Evolutionary conservation across 2,113 vertebrate genomes (phyloP).

Genomic region (Ophiodon elongatus): DNA sequence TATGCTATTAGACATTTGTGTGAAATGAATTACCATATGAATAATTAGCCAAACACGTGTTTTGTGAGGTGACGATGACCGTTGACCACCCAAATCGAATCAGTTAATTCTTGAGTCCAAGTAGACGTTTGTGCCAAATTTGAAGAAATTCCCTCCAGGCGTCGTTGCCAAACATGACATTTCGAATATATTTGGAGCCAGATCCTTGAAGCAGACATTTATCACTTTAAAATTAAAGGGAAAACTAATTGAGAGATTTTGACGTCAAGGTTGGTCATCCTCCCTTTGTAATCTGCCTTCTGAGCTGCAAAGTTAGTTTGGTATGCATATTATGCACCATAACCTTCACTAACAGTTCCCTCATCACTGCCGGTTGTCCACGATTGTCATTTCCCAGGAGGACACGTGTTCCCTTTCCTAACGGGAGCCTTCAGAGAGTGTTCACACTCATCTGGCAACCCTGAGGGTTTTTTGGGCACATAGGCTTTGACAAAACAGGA

Average conservation of each 20-base stretch:
- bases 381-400: constrained; percentile 9
- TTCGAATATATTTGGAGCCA: not conserved
- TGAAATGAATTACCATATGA: not conserved
- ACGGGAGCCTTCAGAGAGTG: not conserved
- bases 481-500: not conserved
- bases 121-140: not conserved
- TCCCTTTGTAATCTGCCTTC: not conserved
- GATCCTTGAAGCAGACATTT: constrained; percentile 18
- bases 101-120: not conserved
- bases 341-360: constrained; percentile 18
- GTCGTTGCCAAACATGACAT: constrained; percentile 10
- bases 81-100: not conserved
- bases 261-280: constrained; percentile 8
- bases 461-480: not conserved
- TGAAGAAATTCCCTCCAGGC: not conserved
- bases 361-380: not conserved
- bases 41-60: not conserved
- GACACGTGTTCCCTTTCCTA: not conserved
- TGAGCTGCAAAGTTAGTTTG: constrained; percentile 18
- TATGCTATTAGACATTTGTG: not conserved
- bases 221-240: not conserved
- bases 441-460: constrained; percentile 13
- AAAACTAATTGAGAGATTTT: constrained; percentile 17
- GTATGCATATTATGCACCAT: constrained; percentile 11
- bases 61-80: not conserved